Evolutionary conservation across 2,888 invertebrate genomes (phyloP).

Genomic region (Dryobotodes eremita): DNA sequence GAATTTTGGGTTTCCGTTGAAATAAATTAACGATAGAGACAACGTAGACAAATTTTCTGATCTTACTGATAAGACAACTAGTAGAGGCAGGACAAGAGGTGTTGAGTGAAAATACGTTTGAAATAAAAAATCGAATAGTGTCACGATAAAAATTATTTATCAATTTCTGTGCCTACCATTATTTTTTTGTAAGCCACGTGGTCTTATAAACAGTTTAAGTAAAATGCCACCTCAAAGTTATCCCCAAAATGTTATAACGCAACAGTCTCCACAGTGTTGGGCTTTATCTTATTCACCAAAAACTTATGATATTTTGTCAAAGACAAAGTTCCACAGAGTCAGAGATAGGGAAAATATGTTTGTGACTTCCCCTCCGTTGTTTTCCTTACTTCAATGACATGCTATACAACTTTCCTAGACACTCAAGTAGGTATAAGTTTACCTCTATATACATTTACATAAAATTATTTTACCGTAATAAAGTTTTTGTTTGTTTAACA

Average conservation of each 20-base stretch:
- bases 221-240: conserved; percentile 14
- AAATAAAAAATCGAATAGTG: neutral
- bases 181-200: neutral
- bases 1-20: neutral
- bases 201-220: conserved; percentile 11
- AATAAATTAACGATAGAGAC: conserved; percentile 2
- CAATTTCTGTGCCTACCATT: neutral
- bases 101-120: neutral
- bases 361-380: conserved; percentile 44
- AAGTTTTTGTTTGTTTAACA: conserved; percentile 24
- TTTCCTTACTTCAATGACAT: conserved; percentile 33
- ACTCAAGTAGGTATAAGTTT: conserved; percentile 6
- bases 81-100: neutral
- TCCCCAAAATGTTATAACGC: conserved; percentile 23
- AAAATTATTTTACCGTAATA: conserved; percentile 20
- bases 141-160: neutral
- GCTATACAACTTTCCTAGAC: conserved; percentile 19
- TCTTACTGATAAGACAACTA: too few species aligned
- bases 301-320: conserved; percentile 60
- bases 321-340: conserved; percentile 49
- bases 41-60: too few species aligned
- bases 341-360: conserved; percentile 61
- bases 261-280: conserved; percentile 12
- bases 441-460: neutral
- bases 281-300: conserved; percentile 29